phyloP scores from a whole-genome alignment of 2,113 vertebrate genomes.

The Bungarus multicinctus region DNA sequence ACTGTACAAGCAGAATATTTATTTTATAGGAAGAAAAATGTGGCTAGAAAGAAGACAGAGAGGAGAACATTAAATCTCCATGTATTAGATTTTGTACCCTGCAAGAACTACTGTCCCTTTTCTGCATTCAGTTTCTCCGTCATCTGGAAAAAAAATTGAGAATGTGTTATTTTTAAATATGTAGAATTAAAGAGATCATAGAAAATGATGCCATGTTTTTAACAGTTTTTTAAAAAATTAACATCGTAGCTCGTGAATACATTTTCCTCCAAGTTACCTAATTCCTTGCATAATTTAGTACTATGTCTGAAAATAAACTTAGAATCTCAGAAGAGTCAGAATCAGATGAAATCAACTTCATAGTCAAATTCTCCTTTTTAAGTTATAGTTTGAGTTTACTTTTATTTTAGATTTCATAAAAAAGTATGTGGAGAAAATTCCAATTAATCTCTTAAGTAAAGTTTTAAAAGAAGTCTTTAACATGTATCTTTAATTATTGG shows the following conservation, averaged over 20 bases:
- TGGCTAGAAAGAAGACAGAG: not conserved
- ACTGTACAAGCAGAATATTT: constrained; percentile 9
- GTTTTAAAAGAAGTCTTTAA: constrained; percentile 38
- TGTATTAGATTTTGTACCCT: constrained; percentile 31
- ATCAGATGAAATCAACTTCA: not conserved
- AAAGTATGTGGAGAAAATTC: constrained; percentile 40
- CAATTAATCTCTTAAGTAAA: constrained; percentile 30
- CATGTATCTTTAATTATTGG: constrained; percentile 36
- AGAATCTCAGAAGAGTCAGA: not conserved
- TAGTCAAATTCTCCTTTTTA: rapidly evolving
- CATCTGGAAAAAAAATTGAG: constrained; percentile 25
- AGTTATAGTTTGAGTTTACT: not conserved
- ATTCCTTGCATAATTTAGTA: not conserved
- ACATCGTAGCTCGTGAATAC: not conserved
- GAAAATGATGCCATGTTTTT: not conserved
- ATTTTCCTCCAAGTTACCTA: not conserved
- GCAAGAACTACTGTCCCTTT: constrained; percentile 28
- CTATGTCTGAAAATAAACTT: constrained; percentile 5
- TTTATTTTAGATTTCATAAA: not conserved
- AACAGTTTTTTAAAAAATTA: not conserved
- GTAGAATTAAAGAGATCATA: constrained; percentile 26
- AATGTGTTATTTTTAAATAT: not conserved
- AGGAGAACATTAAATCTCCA: constrained; percentile 33
- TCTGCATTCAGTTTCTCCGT: not conserved
- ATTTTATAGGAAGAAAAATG: constrained; percentile 13